Base-by-base conservation (phyloP, 2,797 vertebrate species). In the Brachymystax lenok region DNA sequence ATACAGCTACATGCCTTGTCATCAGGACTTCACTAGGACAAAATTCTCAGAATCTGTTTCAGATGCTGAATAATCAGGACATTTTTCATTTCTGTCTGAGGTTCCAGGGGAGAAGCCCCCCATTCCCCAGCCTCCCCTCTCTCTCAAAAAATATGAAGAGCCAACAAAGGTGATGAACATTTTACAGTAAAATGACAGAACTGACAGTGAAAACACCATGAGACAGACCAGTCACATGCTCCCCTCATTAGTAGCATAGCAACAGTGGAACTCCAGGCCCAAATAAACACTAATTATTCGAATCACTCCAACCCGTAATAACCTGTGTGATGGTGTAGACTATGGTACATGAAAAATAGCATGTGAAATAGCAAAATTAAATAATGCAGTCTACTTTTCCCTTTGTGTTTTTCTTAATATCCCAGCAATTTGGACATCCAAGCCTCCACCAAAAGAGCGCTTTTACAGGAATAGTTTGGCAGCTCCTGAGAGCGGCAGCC, bases 381-480 rank as follows among this genome's bases (percentile, higher is more conserved):
- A 35, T 70, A 24, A 14, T 8, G 7, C 2, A 51, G 40, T 75
- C 72, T 76, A 75, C 50, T 77, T 73, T 79, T 74, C 72, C 85
- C 77, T 83, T 66, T 84, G 85, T 83, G 76, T 86, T 85, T 83
- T 81, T 78, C 87, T 88, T 86, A 85, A 82, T 89, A 82, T 88
- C 83, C 80, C 80, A 80, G 74, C 61, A 54, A 68, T 80, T 85
- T 85, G 85, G 80, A 81, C 63, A 73, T 70, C 79, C 75, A n/a
- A 79, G 80, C 79, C 82, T 87, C 84, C 54, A 80, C 82, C 79
- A 82, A 90, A 92, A 86, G 84, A 86, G 81, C 46, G 78, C 90
- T 90, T 94, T 94, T 93, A 93, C 92, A 92, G 92, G 93, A 94
- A 94, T 91, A 90, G 86, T 92, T 92, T 95, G 92, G 93, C 93